Evolutionary conservation across 2,113 vertebrate genomes (phyloP).

Genomic region (Ailuropoda melanoleuca): DNA sequence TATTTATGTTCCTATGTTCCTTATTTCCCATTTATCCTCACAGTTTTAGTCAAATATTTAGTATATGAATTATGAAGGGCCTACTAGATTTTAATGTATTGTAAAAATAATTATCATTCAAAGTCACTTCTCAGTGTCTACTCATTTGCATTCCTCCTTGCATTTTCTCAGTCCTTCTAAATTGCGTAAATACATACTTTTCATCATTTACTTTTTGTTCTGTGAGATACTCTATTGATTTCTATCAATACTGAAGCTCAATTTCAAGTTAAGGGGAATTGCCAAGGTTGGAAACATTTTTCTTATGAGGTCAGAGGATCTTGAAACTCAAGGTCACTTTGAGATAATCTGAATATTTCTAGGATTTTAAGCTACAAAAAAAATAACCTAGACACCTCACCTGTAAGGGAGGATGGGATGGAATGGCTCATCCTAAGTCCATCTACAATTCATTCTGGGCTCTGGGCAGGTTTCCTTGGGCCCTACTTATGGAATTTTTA

Average conservation of each 20-base stretch:
- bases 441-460: not conserved
- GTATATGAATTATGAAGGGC: not conserved
- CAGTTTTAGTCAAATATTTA: constrained; percentile 6
- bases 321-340: constrained; percentile 54
- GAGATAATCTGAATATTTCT: constrained; percentile 49
- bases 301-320: constrained; percentile 23
- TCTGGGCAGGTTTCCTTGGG: not conserved
- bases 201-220: constrained; percentile 14
- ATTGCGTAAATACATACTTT: not conserved
- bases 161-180: not conserved
- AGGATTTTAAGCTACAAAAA: not conserved
- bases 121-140: not conserved
- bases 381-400: not conserved
- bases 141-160: not conserved
- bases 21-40: not conserved
- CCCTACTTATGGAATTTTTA: constrained; percentile 39
- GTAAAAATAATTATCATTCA: not conserved
- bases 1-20: not conserved
- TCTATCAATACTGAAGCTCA: constrained; percentile 26
- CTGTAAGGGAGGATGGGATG: not conserved
- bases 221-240: not conserved
- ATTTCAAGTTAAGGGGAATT: constrained; percentile 8
- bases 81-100: not conserved
- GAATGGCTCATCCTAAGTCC: not conserved
- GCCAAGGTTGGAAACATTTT: not conserved